These are phyloP conservation scores for Pristionchus pacificus DNA, from an alignment of 1,140 invertebrate species.

Conservation along the genomic window DNA sequence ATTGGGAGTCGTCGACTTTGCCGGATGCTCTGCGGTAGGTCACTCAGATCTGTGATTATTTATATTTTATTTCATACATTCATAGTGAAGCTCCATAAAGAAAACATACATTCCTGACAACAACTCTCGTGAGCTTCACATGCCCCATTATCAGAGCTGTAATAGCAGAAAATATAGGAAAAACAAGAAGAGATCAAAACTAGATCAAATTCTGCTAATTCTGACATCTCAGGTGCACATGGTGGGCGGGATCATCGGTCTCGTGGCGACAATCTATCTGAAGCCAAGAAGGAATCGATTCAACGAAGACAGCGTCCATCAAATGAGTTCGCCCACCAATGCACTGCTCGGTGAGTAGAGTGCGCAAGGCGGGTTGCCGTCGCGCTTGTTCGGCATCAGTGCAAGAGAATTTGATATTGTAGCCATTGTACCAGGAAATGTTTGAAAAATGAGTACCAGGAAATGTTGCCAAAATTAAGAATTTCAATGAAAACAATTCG, in stretches of 20 bases:
- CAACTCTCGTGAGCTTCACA: too few species aligned
- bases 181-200: too few species aligned
- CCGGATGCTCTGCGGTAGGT: slow-evolving; percentile 72
- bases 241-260: slow-evolving; percentile 72
- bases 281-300: slow-evolving; percentile 71
- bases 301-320: slow-evolving; percentile 62
- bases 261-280: slow-evolving; percentile 81
- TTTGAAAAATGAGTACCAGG: too few species aligned
- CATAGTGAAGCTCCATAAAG: slow-evolving; percentile 7
- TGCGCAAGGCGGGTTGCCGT: too few species aligned
- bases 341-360: slow-evolving; percentile 73
- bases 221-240: slow-evolving; percentile 83
- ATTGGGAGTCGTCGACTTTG: slow-evolving; percentile 78
- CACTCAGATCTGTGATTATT: slow-evolving; percentile 1
- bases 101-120: slow-evolving; percentile 4
- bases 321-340: slow-evolving; percentile 81
- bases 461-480: too few species aligned
- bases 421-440: too few species aligned
- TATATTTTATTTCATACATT: slow-evolving; percentile 15
- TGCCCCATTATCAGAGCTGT: slow-evolving; percentile 8
- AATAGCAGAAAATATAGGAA: too few species aligned
- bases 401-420: too few species aligned
- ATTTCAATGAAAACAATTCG: too few species aligned
- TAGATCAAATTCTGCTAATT: too few species aligned
- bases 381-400: too few species aligned